Evolutionary conservation across 2,888 invertebrate species (phyloP), one percentile per base, ranked within the genome.

Genomic region (Vanessa cardui): DNA sequence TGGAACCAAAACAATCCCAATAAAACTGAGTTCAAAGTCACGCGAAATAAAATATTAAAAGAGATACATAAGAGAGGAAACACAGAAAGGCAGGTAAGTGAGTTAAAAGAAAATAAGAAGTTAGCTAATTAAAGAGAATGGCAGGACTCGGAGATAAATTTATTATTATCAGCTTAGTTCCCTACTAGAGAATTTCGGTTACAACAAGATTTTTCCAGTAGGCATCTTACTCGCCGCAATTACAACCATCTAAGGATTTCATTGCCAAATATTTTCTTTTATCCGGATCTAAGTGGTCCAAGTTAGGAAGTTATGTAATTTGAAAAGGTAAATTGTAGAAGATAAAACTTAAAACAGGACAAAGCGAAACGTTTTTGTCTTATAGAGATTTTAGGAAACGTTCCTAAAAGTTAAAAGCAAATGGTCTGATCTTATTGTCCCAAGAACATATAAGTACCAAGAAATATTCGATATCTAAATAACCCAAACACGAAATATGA

Each of bases 191-290:
- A 72, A 75, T 74, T 75, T 73, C 68, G 67, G 61, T 58, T 63
- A 68, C 66, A 66, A 69, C 65, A 62, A 66, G 64, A 47, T 66
- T 69, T 66, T 70, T 69, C 67, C 75, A 66, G 61, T 62, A 66
- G 70, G 73, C 69, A 75, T 73, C 73, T 72, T 64, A 68, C 68
- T 73, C 61, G 68, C 79, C 83, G 80, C 88, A 89, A 90, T 90
- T 89, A 90, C 87, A 82, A 80, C 77, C 80, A 80, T 77, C 86
- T 78, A 80, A 85, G 83, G 87, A 89, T 90, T 89, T 88, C 86
- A 89, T 89, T 89, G 87, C 83, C 88, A 89, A 90, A 90, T 89
- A 90, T 90, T 90, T 90, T 89, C 86, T 88, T 88, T 85, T 84
- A 65, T 83, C 82, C 80, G 79, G 72, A 75, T 68, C 66, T n/a